phyloP scores from a whole-genome alignment of 2,113 vertebrate genomes.

The Elgaria multicarinata region DNA sequence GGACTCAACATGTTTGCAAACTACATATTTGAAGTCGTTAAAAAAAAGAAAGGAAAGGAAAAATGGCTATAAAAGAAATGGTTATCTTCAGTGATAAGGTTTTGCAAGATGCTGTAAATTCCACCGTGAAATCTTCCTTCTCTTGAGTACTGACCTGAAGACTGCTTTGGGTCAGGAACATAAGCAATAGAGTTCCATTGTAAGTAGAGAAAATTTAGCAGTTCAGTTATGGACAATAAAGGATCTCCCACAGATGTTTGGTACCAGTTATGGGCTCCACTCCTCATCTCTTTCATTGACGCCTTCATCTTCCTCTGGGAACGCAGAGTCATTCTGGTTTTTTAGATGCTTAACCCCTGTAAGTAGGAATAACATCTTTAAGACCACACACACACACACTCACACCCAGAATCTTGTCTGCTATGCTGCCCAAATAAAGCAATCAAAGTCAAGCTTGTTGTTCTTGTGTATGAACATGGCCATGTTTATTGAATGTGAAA shows the following conservation, averaged over 20 bases:
- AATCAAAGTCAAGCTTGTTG: not conserved
- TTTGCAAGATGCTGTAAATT: constrained; percentile 55
- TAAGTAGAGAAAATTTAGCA: constrained; percentile 53
- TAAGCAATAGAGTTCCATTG: constrained; percentile 46
- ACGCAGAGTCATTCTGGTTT: constrained; percentile 75
- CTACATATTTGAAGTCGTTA: constrained; percentile 56
- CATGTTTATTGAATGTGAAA: not conserved
- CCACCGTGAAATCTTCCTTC: constrained; percentile 37
- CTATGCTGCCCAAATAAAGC: constrained; percentile 26
- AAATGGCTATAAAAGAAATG: constrained; percentile 60
- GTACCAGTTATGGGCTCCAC: constrained; percentile 66
- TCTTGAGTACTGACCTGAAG: constrained; percentile 27
- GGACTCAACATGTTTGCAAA: constrained; percentile 55
- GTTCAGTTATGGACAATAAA: constrained; percentile 53
- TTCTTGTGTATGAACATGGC: not conserved
- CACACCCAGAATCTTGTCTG: fast-evolving
- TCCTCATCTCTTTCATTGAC: constrained; percentile 76
- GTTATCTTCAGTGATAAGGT: constrained; percentile 33
- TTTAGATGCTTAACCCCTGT: constrained; percentile 84
- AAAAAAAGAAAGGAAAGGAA: constrained; percentile 54
- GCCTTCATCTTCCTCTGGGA: constrained; percentile 84
- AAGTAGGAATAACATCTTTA: constrained; percentile 69
- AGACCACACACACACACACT: not conserved
- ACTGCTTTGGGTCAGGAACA: constrained; percentile 34
- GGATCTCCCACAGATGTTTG: not conserved